Conservation (phyloP, 2,113 vertebrate genomes). For the Rhabdomys dilectus region DNA sequence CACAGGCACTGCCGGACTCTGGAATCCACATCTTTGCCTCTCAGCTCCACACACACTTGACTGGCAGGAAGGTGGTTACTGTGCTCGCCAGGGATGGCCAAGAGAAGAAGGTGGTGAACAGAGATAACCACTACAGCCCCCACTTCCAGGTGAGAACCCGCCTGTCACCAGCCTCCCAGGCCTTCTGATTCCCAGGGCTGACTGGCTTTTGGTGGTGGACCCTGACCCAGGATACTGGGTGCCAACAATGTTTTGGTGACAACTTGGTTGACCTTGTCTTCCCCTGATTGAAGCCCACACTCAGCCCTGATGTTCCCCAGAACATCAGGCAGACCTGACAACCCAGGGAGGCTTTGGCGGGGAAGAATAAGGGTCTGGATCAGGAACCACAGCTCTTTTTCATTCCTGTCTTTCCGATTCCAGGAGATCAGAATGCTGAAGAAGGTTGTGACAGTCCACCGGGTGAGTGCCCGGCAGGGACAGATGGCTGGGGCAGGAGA, state of each 20-base stretch:
- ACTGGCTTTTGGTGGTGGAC: not conserved
- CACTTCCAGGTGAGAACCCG: conserved; percentile 93
- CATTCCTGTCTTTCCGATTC: not conserved
- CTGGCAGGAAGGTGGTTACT: conserved; percentile 92
- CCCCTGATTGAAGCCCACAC: too few relatives aligned
- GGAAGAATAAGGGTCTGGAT: fast-evolving
- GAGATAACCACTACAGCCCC: conserved; percentile 96
- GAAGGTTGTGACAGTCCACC: conserved; percentile 90
- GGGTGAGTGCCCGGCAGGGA: conserved; percentile 87
- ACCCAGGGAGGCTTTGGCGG: not conserved
- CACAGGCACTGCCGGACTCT: conserved; percentile 89
- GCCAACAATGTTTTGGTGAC: not conserved
- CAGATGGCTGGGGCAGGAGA: too few relatives aligned
- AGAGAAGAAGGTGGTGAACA: conserved; percentile 91
- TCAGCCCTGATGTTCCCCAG: fast-evolving
- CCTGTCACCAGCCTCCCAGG: fast-evolving
- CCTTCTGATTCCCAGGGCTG: not conserved
- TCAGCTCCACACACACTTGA: conserved; percentile 97
- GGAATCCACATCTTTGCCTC: conserved; percentile 97
- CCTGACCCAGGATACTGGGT: not conserved
- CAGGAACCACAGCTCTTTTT: not conserved
- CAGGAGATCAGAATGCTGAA: conserved; percentile 96
- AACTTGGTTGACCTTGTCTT: not conserved
- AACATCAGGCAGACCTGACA: not conserved
- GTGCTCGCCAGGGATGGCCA: conserved; percentile 88